Base-by-base conservation (phyloP, 2,113 vertebrate genomes). In the Leptocoma aspasia region DNA sequence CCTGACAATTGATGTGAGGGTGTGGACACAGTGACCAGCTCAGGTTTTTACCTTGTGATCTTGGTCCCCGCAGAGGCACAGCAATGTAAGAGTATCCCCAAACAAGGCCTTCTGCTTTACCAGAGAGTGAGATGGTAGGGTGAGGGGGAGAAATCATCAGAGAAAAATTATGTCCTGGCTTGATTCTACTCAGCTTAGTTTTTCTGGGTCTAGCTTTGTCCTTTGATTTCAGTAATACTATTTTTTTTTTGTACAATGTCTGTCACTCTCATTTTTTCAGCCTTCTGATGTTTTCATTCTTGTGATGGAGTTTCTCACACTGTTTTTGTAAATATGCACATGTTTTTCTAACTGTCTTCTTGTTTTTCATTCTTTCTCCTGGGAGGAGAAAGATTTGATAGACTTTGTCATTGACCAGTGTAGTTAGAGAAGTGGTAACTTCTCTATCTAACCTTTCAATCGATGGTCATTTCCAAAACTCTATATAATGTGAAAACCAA, bases 1-100 rank as follows among this genome's bases (percentile, higher is more conserved):
- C 8, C 56, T 84, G 31, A 5, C 70, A 60, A 35, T 41, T 80
- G 20, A 10, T 57, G 37, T 44, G 68, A 93, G 53, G 15, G 7
- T 1, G 0, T 53, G 60, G 68, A 19, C 37, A 6, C 5, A 33
- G 42, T 1, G 1, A 53, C 37, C 13, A 27, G 10, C 10, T 71
- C 41, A 15, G 13, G 30, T 54, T 87, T 89, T 87, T 84, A 31
- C 52, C 35, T 26, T 70, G 45, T 69, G 21, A 26, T 68, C 50
- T 71, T 71, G 20, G n/a, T 60, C 41, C 11, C 22, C 80, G 37
- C 30, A 45, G 53, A 33, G 47, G 37, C 22, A 33, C 5, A 11
- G 16, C 15, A 39, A 26, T 37, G 16, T n/a, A 45, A 37, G 26
- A 53, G 16, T 54, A 57, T 81, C 20, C 33, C 7, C 23, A 59